phyloP scores from a whole-genome alignment of 2,113 vertebrate species.

The Phalacrocorax brasilianus region DNA sequence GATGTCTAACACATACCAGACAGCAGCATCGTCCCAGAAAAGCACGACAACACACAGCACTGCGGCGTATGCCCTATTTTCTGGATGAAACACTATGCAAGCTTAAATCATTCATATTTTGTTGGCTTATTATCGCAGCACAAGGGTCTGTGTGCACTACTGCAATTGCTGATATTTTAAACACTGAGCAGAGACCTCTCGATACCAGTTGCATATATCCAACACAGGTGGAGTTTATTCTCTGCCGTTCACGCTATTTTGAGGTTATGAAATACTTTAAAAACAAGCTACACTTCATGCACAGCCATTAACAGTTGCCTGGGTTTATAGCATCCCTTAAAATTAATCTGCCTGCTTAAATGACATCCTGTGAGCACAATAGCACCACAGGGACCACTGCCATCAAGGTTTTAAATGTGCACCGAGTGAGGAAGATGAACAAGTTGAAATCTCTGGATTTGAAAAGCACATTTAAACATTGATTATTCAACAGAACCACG shows the following conservation, averaged over 20 bases:
- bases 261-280: not conserved
- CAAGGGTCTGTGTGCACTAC: not conserved
- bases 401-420: not conserved
- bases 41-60: not conserved
- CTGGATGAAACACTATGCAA: not conserved
- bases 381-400: not conserved
- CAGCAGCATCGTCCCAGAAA: not conserved
- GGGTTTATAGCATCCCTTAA: not conserved
- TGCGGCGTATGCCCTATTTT: rapidly evolving
- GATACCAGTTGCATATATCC: not conserved
- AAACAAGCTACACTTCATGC: not conserved
- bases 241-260: not conserved
- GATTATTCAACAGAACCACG: not conserved
- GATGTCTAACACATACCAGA: not conserved
- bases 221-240: not conserved
- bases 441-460: not conserved
- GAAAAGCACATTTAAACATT: constrained; percentile 42
- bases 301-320: constrained; percentile 4
- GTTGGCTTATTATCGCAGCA: not conserved
- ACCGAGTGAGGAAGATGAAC: not conserved
- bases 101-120: no score
- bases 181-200: not conserved
- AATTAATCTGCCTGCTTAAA: constrained; percentile 47
- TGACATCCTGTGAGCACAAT: not conserved
- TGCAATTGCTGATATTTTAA: not conserved